phyloP scores from a whole-genome alignment of 2,888 invertebrate genomes.

The Seira ritae region DNA sequence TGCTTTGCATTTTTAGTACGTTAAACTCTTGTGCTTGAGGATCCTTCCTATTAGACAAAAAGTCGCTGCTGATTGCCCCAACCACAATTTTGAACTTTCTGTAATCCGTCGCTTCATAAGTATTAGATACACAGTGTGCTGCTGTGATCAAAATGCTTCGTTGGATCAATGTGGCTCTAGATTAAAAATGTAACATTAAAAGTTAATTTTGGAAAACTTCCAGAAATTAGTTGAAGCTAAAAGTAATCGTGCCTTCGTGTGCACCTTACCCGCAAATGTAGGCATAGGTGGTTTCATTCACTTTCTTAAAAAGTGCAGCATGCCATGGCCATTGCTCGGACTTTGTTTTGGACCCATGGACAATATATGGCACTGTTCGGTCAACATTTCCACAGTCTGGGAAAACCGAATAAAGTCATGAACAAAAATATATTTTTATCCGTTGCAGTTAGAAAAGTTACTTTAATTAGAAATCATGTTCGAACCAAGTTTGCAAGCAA shows the following conservation, averaged over 20 bases:
- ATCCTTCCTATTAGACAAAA: conserved; percentile 61
- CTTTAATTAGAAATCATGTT: not conserved
- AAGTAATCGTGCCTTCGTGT: no score
- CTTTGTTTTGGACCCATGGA: conserved; percentile 40
- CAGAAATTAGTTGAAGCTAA: no score
- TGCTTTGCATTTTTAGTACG: no score
- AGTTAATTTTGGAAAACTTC: no score
- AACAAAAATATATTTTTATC: no score
- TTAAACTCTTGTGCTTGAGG: conserved; percentile 56
- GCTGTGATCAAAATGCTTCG: conserved; percentile 59
- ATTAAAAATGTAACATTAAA: no score
- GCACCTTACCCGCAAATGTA: conserved; percentile 68
- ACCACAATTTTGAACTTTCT: conserved; percentile 54
- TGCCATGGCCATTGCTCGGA: conserved; percentile 68
- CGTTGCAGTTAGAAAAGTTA: no score
- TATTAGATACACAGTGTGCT: conserved; percentile 56
- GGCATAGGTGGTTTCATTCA: conserved; percentile 31
- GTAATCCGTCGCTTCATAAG: conserved; percentile 28
- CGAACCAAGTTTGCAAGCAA: conserved; percentile 52
- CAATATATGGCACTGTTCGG: conserved; percentile 36
- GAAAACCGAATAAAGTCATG: no score
- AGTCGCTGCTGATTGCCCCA: conserved; percentile 59
- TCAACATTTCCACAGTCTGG: conserved; percentile 47
- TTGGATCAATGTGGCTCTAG: conserved; percentile 61
- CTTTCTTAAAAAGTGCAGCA: conserved; percentile 47